Base-by-base conservation (phyloP, 2,113 vertebrate genomes). In the Drymodes brunneopygia region DNA sequence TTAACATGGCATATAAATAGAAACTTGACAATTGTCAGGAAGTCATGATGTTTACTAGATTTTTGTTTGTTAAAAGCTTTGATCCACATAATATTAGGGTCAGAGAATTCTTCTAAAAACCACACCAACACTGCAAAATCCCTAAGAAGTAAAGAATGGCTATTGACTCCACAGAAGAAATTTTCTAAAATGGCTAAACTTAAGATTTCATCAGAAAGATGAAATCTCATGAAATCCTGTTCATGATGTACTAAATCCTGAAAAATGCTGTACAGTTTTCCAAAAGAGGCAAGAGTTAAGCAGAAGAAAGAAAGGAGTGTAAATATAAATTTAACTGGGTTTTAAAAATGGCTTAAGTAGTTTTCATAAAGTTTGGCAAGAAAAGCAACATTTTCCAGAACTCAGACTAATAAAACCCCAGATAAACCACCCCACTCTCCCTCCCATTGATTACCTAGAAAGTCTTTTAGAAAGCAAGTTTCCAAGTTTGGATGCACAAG, bases 391-490 rank as follows among this genome's bases (percentile, higher is more conserved):
- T 47, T 54, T 90, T 71, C 20, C 27, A 85, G 29, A 81, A 87
- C 38, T 71, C 23, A 33, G 10, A 40, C 7, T 50, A 42, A 64
- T 20, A 73, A 21, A 27, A 40, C 6, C 1, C 3, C 36, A 60
- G 38, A 47, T 20, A 33, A 45, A 35, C 7, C 31, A 24, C 2
- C 3, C 12, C 3, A 61, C 2, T 6, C 1, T 3, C 7, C 1
- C 7, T 27, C 6, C 7, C 7, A 61, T 29, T 66, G 87, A 44
- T 42, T 11, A 3, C 13, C 24, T 24, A 28, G 6, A 15, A 57
- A 75, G 12, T 42, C 27, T 79, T 71, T 44, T 38, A 86, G 40
- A 81, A 81, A 74, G 24, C 29, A 81, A 35, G 4, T 85, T 79
- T 58, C 40, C 35, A 67, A 24, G 31, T 60, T 47, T 8, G 3